A percentile compares a stretch with the other conserved stretches of the same genome.
phyloP scores from a whole-genome alignment of 2,113 vertebrate species.

The rat (Rattus norvegicus) region DNA sequence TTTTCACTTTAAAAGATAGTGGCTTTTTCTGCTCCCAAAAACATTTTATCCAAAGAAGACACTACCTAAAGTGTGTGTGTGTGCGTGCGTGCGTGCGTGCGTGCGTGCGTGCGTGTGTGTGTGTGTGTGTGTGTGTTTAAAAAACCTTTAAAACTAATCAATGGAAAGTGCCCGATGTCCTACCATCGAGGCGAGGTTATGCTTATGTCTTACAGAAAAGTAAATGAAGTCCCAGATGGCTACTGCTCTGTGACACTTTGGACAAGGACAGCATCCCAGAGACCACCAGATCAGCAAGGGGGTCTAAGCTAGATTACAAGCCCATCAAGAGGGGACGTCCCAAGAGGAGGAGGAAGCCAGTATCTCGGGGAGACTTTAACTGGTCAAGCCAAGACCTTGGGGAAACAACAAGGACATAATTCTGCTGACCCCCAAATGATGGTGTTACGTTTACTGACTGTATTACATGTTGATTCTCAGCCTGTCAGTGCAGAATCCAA shows the following conservation, averaged over 20 bases:
- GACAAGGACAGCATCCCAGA: not conserved
- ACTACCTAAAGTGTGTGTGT: not conserved
- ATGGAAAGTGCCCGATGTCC: not conserved
- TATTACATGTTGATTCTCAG: not conserved
- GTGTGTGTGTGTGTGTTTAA: too few relatives aligned
- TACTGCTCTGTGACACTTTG: not conserved
- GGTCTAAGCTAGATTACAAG: not conserved
- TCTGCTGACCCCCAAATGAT: not conserved
- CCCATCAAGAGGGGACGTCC: not conserved
- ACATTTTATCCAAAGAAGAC: not conserved
- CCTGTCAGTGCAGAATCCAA: not conserved
- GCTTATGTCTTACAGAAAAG: not conserved
- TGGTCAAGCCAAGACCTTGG: not conserved
- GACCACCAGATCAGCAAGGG: not conserved
- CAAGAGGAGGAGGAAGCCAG: not conserved
- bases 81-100: too few relatives aligned
- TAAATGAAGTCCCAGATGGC: not conserved
- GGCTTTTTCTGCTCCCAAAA: not conserved
- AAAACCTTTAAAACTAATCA: not conserved
- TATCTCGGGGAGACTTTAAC: not conserved
- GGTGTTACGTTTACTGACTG: not conserved
- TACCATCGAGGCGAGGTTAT: not conserved
- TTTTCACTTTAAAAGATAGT: not conserved
- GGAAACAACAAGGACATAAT: not conserved
- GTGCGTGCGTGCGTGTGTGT: too few relatives aligned